phyloP scores from a whole-genome alignment of 2,797 vertebrate genomes.

The Morus bassanus region DNA sequence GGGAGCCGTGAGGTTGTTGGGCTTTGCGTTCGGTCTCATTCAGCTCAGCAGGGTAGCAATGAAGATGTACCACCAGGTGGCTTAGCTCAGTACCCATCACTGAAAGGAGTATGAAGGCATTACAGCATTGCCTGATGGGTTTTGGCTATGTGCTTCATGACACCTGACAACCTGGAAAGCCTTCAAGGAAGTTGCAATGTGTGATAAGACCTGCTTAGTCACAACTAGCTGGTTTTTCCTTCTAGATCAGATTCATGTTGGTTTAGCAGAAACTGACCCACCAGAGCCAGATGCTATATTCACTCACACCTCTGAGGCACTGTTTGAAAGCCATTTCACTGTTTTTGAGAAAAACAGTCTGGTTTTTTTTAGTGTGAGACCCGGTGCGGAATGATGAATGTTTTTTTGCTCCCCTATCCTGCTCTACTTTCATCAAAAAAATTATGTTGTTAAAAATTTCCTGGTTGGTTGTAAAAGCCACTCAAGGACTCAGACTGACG shows the following conservation, averaged over 20 bases:
- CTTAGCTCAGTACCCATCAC: background rate
- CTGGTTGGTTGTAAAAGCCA: background rate
- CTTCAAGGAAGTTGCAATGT: background rate
- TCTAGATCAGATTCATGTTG: background rate
- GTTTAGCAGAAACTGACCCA: background rate
- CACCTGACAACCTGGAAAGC: background rate
- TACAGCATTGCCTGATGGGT: background rate
- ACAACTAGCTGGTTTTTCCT: background rate
- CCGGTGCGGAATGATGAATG: background rate
- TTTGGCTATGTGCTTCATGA: background rate
- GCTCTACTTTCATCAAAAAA: background rate
- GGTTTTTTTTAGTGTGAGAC: background rate
- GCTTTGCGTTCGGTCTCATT: background rate
- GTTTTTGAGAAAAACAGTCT: background rate
- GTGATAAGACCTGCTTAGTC: background rate
- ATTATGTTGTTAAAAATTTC: background rate
- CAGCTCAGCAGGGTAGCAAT: background rate
- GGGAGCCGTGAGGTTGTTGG: fast-evolving
- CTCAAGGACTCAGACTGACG: background rate
- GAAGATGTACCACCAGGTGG: background rate
- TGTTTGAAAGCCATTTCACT: background rate
- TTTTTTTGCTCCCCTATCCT: background rate
- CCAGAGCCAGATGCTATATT: background rate
- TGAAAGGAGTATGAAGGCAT: background rate
- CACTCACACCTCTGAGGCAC: background rate